Conservation (phyloP, 2,113 vertebrate genomes). For the Montifringilla adamsi region DNA sequence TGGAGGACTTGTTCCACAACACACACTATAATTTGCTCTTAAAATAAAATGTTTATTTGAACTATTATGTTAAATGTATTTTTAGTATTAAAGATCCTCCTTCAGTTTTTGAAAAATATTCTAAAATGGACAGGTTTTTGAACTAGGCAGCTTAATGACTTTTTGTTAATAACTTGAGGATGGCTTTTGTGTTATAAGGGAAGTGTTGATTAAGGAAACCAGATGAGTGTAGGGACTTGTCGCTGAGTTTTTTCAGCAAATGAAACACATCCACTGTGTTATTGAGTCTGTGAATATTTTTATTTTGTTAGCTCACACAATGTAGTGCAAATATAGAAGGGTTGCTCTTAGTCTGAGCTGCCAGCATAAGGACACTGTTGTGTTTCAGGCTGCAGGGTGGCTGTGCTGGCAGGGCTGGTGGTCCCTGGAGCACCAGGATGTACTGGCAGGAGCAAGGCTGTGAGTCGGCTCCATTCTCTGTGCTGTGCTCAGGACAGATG, state of each 20-base stretch:
- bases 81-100: not conserved
- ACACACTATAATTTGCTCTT: not conserved
- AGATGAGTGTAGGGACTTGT: not conserved
- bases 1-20: not conserved
- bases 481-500: accelerated
- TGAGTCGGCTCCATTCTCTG: not conserved
- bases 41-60: not conserved
- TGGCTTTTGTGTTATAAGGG: not conserved
- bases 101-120: not conserved
- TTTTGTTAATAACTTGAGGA: not conserved
- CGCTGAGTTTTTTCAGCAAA: not conserved
- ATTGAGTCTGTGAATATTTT: not conserved
- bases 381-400: not conserved
- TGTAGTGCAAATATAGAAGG: accelerated
- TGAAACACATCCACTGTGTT: not conserved
- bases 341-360: not conserved
- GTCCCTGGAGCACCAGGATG: not conserved
- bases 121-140: not conserved
- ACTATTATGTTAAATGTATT: accelerated
- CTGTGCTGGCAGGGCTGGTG: not conserved
- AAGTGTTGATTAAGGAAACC: not conserved
- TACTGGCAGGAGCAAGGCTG: not conserved
- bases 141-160: not conserved
- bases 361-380: not conserved
- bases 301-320: not conserved